A percentile compares a stretch with the other conserved stretches of the same genome.
phyloP scores from a whole-genome alignment of 2,888 invertebrate species.

The Lypha dubia region DNA sequence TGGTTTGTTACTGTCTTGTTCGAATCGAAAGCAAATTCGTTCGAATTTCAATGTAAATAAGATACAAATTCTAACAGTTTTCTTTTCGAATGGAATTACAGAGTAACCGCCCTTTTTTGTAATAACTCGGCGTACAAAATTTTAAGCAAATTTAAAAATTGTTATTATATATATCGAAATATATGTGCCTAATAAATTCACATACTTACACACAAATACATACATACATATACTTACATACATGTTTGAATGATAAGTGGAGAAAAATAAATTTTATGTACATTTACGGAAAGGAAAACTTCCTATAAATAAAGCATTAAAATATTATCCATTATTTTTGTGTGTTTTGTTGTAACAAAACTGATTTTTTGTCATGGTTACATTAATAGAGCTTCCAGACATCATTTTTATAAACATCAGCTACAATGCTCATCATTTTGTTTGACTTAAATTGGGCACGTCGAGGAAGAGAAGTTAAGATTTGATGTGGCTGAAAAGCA shows the following conservation, averaged over 20 bases:
- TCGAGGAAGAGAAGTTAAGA: constrained; percentile 24
- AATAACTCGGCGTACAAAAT: too few relatives aligned
- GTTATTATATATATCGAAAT: too few relatives aligned
- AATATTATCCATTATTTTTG: constrained; percentile 51
- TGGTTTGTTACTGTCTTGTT: too few relatives aligned
- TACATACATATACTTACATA: too few relatives aligned
- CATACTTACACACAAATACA: too few relatives aligned
- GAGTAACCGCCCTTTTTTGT: too few relatives aligned
- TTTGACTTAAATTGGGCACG: constrained; percentile 46
- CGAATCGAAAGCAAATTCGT: too few relatives aligned
- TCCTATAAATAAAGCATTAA: constrained; percentile 50
- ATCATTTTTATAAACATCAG: constrained; percentile 72
- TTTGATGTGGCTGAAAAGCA: constrained; percentile 56
- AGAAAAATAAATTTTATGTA: not conserved
- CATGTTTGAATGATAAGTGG: not conserved
- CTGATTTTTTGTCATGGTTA: constrained; percentile 79
- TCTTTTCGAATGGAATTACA: too few relatives aligned
- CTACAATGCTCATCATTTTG: constrained; percentile 36
- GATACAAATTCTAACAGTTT: too few relatives aligned
- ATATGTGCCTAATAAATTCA: too few relatives aligned
- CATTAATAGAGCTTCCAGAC: constrained; percentile 73
- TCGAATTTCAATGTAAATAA: too few relatives aligned
- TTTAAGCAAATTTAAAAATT: too few relatives aligned
- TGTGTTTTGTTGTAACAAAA: constrained; percentile 47
- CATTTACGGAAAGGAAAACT: not conserved